These are phyloP conservation scores for Griposia aprilina DNA, from an alignment of 2,888 invertebrate genomes.

Conservation along the genomic window DNA sequence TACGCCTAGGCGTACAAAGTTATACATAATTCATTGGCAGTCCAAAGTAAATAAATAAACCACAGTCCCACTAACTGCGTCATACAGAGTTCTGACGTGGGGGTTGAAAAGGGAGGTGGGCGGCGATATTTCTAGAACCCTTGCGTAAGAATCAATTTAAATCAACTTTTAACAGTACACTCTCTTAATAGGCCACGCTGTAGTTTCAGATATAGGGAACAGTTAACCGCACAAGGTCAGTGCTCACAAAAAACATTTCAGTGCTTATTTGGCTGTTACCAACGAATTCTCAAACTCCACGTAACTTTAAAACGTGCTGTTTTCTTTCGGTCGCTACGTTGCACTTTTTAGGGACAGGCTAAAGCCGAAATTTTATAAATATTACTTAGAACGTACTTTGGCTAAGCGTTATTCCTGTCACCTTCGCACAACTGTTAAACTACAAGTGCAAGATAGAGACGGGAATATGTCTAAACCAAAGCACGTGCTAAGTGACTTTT, in stretches of 20 bases:
- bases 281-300: background rate
- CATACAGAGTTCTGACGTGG: slow-evolving; percentile 9
- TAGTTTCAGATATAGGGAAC: background rate
- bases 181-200: background rate
- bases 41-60: slow-evolving; percentile 8
- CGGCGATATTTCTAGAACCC: slow-evolving; percentile 32
- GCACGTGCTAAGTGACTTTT: too few relatives aligned
- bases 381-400: background rate
- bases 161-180: background rate
- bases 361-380: background rate
- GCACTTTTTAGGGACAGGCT: background rate
- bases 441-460: background rate
- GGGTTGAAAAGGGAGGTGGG: slow-evolving; percentile 4
- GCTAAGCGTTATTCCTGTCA: background rate
- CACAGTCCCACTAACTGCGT: slow-evolving; percentile 17
- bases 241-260: background rate
- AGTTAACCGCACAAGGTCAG: background rate
- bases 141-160: slow-evolving; percentile 23
- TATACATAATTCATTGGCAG: slow-evolving; percentile 9
- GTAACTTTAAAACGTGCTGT: background rate
- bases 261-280: background rate
- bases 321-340: background rate
- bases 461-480: background rate
- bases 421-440: background rate
- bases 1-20: background rate